Conservation (phyloP, 2,888 invertebrate species). For the Pyrgus malvae region DNA sequence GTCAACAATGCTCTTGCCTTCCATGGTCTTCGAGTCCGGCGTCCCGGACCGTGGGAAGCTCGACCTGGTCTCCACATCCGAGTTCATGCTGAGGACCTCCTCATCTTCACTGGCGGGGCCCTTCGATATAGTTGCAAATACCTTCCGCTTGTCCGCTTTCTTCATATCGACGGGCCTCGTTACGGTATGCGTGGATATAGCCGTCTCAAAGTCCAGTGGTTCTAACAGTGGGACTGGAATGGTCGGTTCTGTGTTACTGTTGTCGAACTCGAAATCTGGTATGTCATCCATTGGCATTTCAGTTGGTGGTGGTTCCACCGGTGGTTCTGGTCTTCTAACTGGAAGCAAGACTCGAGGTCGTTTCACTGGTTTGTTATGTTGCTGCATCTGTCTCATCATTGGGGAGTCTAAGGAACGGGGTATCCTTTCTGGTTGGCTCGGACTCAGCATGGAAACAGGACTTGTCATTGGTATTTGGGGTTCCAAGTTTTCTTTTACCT, state of each 20-base stretch:
- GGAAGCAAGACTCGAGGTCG: slow-evolving; percentile 66
- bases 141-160: slow-evolving; percentile 46
- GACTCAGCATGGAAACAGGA: no score
- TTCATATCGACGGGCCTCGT: slow-evolving; percentile 50
- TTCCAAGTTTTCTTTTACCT: not conserved
- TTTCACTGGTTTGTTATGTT: slow-evolving; percentile 56
- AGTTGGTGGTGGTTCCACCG: slow-evolving; percentile 33
- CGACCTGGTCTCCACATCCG: slow-evolving; percentile 67
- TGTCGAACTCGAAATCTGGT: not conserved
- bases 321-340: slow-evolving; percentile 52
- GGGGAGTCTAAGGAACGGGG: slow-evolving; percentile 62
- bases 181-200: slow-evolving; percentile 69
- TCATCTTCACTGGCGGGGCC: slow-evolving; percentile 61
- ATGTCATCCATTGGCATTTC: slow-evolving; percentile 12
- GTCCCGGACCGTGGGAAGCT: slow-evolving; percentile 67
- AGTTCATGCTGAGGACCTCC: slow-evolving; percentile 57
- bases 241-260: not conserved
- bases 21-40: slow-evolving; percentile 61
- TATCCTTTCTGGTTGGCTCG: slow-evolving; percentile 28
- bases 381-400: slow-evolving; percentile 60
- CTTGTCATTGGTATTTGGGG: no score
- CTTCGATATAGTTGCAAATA: slow-evolving; percentile 47
- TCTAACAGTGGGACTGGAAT: not conserved
- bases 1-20: slow-evolving; percentile 35
- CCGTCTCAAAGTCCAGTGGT: slow-evolving; percentile 62